Conservation (phyloP, 2,113 vertebrate species). For the Trematomus loennbergii region DNA sequence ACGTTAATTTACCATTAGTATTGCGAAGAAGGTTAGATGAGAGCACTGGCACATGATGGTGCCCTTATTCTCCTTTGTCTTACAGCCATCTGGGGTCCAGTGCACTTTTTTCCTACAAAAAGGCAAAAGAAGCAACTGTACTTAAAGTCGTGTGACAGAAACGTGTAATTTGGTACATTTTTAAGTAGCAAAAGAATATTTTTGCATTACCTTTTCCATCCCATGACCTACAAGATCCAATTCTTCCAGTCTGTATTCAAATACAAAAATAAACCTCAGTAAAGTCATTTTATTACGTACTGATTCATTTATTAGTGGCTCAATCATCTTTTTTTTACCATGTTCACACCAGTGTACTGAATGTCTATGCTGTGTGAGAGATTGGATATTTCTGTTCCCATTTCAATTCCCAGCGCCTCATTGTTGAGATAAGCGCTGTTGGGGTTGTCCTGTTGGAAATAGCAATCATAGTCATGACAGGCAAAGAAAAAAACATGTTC, state of each 20-base stretch:
- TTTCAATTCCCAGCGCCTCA: conserved; percentile 42
- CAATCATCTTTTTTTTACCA: conserved; percentile 35
- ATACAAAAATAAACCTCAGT: background rate
- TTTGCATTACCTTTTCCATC: conserved; percentile 35
- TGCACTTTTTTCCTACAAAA: conserved; percentile 19
- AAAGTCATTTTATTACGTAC: background rate
- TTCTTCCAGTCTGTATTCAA: background rate
- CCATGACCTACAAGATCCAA: conserved; percentile 50
- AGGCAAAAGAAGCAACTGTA: background rate
- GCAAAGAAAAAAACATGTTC: background rate
- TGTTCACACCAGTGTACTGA: conserved; percentile 1
- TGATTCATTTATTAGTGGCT: background rate
- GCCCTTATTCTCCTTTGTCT: background rate
- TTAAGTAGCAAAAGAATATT: background rate
- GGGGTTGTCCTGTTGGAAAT: conserved; percentile 10
- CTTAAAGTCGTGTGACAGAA: background rate
- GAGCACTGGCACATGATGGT: conserved; percentile 58
- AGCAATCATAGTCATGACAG: background rate
- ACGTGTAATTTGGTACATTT: background rate
- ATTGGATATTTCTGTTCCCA: conserved; percentile 54
- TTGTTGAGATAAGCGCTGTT: conserved; percentile 1
- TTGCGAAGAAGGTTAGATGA: conserved; percentile 76
- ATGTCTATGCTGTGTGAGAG: conserved; percentile 53
- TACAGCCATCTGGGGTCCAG: conserved; percentile 67
- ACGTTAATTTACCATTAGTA: conserved; percentile 63